phyloP scores from a whole-genome alignment of 2,113 vertebrate genomes.

The Mormyrus lacerda region DNA sequence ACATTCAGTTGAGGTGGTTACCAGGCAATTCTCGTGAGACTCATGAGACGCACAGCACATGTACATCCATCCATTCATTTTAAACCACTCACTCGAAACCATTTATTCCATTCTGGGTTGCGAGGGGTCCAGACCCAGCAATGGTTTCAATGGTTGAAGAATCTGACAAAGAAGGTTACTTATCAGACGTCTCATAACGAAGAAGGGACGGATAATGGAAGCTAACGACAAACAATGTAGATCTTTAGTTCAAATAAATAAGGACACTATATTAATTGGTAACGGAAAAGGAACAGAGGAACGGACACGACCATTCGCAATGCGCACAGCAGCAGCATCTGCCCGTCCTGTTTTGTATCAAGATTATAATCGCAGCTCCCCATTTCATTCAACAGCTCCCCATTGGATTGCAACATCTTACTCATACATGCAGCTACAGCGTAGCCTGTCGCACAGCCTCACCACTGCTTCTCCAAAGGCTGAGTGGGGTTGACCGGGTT shows the following conservation, averaged over 20 bases:
- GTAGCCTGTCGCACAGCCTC: constrained; percentile 25
- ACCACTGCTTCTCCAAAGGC: constrained; percentile 88
- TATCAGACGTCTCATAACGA: background rate
- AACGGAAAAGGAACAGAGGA: background rate
- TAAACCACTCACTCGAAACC: too few species aligned
- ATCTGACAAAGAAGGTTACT: background rate
- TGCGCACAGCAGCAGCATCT: background rate
- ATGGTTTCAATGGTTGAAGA: background rate
- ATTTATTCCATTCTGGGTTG: too few species aligned
- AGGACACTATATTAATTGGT: background rate
- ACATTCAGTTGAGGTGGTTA: background rate
- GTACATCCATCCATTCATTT: background rate
- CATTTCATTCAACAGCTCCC: background rate
- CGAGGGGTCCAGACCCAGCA: background rate
- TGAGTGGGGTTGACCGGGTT: constrained; percentile 68
- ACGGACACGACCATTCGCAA: background rate
- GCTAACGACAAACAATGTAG: background rate
- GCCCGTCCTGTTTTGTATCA: background rate
- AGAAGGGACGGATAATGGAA: background rate
- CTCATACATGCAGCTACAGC: background rate
- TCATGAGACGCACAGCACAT: background rate
- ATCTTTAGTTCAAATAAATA: background rate
- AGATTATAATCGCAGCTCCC: background rate
- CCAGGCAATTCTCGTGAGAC: background rate
- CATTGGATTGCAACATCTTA: background rate